Evolutionary conservation across 2,888 invertebrate genomes (phyloP), one percentile per base, ranked within the genome.

Genomic region (Oscheius myriophilus): DNA sequence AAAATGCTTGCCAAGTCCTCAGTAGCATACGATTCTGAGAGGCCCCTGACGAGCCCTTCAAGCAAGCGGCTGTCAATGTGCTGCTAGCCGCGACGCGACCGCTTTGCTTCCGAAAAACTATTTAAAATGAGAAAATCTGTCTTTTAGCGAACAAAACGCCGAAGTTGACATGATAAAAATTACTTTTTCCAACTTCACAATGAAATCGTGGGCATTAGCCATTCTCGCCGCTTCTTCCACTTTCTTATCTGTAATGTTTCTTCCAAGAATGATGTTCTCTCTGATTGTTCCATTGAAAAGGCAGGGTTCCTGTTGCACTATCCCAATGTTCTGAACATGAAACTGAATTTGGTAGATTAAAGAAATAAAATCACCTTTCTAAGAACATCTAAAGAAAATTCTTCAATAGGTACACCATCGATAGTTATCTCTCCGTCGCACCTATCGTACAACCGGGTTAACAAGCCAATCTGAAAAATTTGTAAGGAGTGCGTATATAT

Each of bases 171-270:
- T 33, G 4, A 6, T 18, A 41, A 45, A 49, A 33, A 51, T 21
- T 52, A 70, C 72, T 18, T 70, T 68, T 25, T 77, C 73, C 18
- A 82, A 67, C 33, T 78, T 76, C 42, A 58, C 46, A 39, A 83
- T 82, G 58, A 83, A 83, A 16, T 76, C 72, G 25, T 77, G 73
- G 1, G 83, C 83, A 58, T 82, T 71, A 1, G 83, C 83, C 43
- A 73, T 74, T n/a, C 72, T 54, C 16, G 71, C 66, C 12, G 74
- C 73, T n/a, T 61, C 51, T n/a, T 59, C 45, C 6, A 73, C 59
- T 2, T 55, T 61, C 11, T 73, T 55, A 25, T 53, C 41, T 18
- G 61, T 54, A 11, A 75, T 67, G 1, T 18, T n/a, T 57, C 76
- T 59, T 25, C 78, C 80, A 18, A 80, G 64, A 26, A 45, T 33